These are phyloP conservation scores for Choreutis nemorana DNA, from an alignment of 2,888 invertebrate genomes.

Conservation along the genomic window DNA sequence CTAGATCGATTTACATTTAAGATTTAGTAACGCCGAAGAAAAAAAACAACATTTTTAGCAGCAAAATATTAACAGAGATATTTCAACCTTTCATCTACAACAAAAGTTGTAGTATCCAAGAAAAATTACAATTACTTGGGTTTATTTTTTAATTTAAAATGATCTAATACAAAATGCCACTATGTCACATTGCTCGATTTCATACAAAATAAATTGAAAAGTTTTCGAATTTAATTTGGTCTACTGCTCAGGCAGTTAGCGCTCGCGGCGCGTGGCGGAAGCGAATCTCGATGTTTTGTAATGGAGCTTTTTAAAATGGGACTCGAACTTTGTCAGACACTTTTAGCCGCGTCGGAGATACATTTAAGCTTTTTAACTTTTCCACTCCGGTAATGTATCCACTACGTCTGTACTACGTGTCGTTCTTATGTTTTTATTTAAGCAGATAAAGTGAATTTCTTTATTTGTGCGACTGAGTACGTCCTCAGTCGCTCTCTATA, in stretches of 20 bases:
- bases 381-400: slow-evolving; percentile 66
- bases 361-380: slow-evolving; percentile 68
- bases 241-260: slow-evolving; percentile 42
- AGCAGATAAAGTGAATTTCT: slow-evolving; percentile 42
- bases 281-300: slow-evolving; percentile 66
- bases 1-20: too few relatives aligned
- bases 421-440: slow-evolving; percentile 48
- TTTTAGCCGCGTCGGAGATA: slow-evolving; percentile 65
- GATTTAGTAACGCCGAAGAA: too few relatives aligned
- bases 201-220: slow-evolving; percentile 57
- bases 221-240: slow-evolving; percentile 56
- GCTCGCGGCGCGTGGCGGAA: slow-evolving; percentile 55
- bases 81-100: too few relatives aligned
- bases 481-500: slow-evolving; percentile 38
- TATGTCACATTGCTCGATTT: slow-evolving; percentile 39
- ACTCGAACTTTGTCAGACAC: slow-evolving; percentile 67
- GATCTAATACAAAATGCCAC: too few relatives aligned
- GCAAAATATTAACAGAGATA: too few relatives aligned
- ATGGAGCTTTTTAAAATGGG: slow-evolving; percentile 68
- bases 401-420: slow-evolving; percentile 39
- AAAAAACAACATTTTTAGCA: too few relatives aligned
- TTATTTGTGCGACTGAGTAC: slow-evolving; percentile 41
- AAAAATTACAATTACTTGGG: too few relatives aligned
- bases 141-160: too few relatives aligned
- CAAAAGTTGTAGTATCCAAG: too few relatives aligned